Base-by-base conservation (phyloP, 2,888 invertebrate genomes). In the Dyspetes luteomarginatus region DNA sequence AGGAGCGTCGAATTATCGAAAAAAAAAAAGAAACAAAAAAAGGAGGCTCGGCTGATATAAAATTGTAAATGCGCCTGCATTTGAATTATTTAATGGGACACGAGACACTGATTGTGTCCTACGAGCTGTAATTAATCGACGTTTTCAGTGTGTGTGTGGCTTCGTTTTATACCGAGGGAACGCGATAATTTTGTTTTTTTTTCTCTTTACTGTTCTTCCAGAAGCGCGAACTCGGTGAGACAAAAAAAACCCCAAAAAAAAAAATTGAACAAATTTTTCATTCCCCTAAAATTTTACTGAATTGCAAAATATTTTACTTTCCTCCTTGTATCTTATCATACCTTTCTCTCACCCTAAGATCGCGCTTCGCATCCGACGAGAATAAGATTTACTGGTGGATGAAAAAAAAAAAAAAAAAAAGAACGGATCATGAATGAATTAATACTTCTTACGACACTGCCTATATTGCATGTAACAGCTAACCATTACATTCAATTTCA, bases 401-500 rank as follows among this genome's bases (percentile, higher is more conserved):
- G 50, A 62, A 52, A 74, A 50, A 12, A 60, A 56, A 45, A n/a
- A n/a, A n/a, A n/a, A n/a, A n/a, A n/a, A n/a, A n/a, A n/a, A n/a
- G n/a, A 58, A 58, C 17, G n/a, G 28, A 69, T 73, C 50, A 62
- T 72, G 69, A 74, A 74, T 77, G 81, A 67, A 79, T 67, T 52
- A 78, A 45, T 72, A 73, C 43, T 75, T 72, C 85, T 87, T 84
- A 83, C 78, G 78, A 87, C 88, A 89, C 89, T 89, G 89, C 89
- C 89, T 88, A 84, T 84, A 86, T 85, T 80, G 76, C 79, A 79
- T 80, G 80, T 81, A 73, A 80, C 75, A 76, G 69, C 78, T 84
- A 75, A 72, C 28, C 64, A 78, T 77, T 76, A 81, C 72, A 65
- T 74, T 76, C 56, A 74, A 82, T 80, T 80, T 77, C 62, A 82